Conservation (phyloP, 2,113 vertebrate species). For the Serinus canaria region DNA sequence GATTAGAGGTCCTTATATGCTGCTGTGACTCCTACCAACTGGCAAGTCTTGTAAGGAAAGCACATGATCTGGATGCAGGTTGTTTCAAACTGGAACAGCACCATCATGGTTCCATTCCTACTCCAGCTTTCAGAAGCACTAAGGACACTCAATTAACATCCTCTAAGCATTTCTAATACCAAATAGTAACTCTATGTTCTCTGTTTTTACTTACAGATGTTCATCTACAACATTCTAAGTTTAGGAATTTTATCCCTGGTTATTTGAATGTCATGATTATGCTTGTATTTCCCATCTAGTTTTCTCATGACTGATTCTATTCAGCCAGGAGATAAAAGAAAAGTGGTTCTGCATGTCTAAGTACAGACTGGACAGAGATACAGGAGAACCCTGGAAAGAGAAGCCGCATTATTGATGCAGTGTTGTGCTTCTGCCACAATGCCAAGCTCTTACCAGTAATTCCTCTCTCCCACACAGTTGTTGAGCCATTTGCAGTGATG, state of each 20-base stretch:
- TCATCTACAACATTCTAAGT: neutral
- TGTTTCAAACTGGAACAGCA: neutral
- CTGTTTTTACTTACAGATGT: neutral
- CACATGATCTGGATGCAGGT: neutral
- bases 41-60: neutral
- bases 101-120: neutral
- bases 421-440: neutral
- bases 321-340: neutral
- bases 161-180: neutral
- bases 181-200: neutral
- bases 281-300: neutral
- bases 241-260: neutral
- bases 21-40: neutral
- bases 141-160: neutral
- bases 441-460: constrained; percentile 83
- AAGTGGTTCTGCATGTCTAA: neutral
- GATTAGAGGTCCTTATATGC: neutral
- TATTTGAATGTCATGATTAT: neutral
- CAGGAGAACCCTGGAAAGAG: neutral
- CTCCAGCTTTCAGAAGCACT: neutral
- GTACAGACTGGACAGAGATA: neutral
- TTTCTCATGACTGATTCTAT: neutral
- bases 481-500: constrained; percentile 99
- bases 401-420: neutral
- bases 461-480: constrained; percentile 96